A percentile compares a stretch with the other conserved stretches of the same genome.
Evolutionary conservation across 2,113 vertebrate species (phyloP).

Genomic region (Zapus hudsonius): DNA sequence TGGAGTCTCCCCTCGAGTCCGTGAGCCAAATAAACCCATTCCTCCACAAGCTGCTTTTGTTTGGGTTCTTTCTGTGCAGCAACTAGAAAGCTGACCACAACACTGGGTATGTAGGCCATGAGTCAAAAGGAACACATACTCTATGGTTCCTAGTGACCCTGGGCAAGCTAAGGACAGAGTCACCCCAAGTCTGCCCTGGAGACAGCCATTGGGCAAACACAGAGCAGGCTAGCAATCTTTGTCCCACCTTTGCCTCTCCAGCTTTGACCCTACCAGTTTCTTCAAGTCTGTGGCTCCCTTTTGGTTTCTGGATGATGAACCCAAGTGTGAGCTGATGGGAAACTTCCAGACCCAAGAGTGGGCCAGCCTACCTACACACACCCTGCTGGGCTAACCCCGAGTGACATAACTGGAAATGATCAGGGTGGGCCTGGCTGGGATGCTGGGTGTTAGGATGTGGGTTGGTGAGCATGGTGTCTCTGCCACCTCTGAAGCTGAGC

Average conservation of each 20-base stretch:
- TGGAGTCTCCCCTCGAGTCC: no score
- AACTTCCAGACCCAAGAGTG: not conserved
- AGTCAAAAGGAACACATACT: not conserved
- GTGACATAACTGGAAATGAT: not conserved
- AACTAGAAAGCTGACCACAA: no score
- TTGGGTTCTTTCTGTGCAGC: no score
- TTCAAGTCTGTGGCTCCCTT: not conserved
- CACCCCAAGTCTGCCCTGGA: no score
- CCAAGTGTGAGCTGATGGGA: not conserved
- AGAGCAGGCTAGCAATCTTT: not conserved
- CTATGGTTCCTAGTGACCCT: no score
- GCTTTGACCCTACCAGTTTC: not conserved
- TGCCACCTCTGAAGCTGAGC: not conserved
- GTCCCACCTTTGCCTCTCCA: not conserved
- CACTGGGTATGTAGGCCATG: not conserved
- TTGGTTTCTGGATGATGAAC: not conserved
- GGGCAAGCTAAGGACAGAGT: not conserved
- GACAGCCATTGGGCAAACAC: no score
- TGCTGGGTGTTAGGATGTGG: no score
- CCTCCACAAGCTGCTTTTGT: no score
- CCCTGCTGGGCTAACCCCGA: no score
- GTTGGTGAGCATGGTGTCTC: not conserved
- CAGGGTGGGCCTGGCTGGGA: not conserved
- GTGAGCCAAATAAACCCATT: no score
- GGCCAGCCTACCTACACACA: fast-evolving